Base-by-base conservation (phyloP, 2,797 vertebrate species). In the Strix occidentalis region DNA sequence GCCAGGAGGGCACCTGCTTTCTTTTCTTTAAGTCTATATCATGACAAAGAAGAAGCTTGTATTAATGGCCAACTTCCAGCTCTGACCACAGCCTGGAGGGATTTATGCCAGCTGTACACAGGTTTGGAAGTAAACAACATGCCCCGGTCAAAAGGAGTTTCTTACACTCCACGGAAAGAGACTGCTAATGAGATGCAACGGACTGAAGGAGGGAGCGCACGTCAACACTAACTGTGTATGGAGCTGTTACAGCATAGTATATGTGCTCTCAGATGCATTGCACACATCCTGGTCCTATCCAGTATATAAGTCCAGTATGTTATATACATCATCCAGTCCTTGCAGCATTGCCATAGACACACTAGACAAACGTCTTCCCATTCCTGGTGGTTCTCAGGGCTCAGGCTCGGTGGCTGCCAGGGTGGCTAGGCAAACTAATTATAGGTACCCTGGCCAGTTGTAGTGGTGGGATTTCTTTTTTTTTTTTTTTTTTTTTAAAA, bases 1-100 rank as follows among this genome's bases (percentile, higher is more conserved):
- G 98, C 98, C 98, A 94, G 98, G 98, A 98, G 98, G 98, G 98
- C 98, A 98, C 98, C 98, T 98, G 98, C 98, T 98, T 98, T 98
- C 98, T 98, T 98, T 98, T 99, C 98, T 98, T 98, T 98, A 98
- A 98, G 98, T 98, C 98, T 98, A 97, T 98, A 98, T 94, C 97
- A 97, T 97, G 97, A 98, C 98, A 98, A 98, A 99, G 98, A 98
- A 98, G 98, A 98, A 98, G 97, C 97, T 98, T 98, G 98, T 98
- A 98, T 97, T 94, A 93, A 93, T 98, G 98, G 98, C 98, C 98
- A 80, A 5, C 77, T 97, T 98, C 98, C 98, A 98, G 97, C 96
- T 96, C 96, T 96, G 97, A 98, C 98, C 98, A 97, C 97, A 98
- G 97, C 97, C 98, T 97, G 97, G 97, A 97, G 98, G 98, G 98